These are phyloP conservation scores for Ephialtes manifestator DNA, from an alignment of 2,888 invertebrate species.

Conservation along the genomic window DNA sequence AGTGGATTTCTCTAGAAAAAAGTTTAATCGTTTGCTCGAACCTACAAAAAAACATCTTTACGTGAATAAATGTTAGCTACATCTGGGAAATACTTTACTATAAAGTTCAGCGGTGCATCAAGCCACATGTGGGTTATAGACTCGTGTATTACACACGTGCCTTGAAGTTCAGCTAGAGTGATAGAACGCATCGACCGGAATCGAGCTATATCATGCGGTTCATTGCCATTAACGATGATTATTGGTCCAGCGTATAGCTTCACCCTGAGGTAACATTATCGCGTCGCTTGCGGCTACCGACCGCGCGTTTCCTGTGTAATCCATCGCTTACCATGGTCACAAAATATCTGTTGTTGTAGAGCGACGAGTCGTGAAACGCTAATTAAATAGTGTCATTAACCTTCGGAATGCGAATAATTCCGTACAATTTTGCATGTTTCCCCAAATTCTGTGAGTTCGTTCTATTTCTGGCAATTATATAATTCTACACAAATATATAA, in stretches of 20 bases:
- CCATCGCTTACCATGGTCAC: background rate
- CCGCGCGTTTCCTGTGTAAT: background rate
- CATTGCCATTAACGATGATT: background rate
- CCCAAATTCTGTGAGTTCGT: too few relatives aligned
- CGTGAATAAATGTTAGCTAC: background rate
- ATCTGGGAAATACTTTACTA: background rate
- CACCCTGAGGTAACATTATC: background rate
- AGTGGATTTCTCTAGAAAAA: background rate
- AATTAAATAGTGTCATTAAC: background rate
- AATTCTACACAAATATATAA: too few relatives aligned
- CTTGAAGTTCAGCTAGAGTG: background rate
- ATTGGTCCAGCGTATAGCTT: background rate
- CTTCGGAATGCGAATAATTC: background rate
- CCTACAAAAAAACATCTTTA: background rate
- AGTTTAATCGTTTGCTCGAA: background rate
- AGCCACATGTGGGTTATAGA: background rate
- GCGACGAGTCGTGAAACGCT: background rate
- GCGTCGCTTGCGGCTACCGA: background rate
- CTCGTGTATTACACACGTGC: background rate
- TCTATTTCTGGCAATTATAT: too few relatives aligned
- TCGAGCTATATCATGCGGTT: conserved; percentile 2
- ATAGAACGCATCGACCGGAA: background rate
- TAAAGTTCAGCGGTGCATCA: background rate
- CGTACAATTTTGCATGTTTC: background rate
- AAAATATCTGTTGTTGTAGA: background rate